Evolutionary conservation across 2,888 invertebrate genomes (phyloP).

Genomic region (Lithophane socia): DNA sequence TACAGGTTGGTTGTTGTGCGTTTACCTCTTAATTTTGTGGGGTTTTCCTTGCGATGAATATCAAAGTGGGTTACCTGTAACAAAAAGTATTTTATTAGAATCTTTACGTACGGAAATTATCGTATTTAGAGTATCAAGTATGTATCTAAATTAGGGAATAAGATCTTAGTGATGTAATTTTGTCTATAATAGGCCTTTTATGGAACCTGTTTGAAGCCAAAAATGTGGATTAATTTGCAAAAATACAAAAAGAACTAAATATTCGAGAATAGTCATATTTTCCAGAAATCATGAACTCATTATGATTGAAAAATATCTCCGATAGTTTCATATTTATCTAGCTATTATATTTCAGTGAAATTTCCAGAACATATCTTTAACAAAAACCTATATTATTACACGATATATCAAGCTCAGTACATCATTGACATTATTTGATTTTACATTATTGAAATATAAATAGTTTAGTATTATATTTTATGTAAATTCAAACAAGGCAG

Average conservation of each 20-base stretch:
- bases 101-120: not conserved
- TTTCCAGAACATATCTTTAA: slow-evolving; percentile 4
- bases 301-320: slow-evolving; percentile 36
- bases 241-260: not conserved
- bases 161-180: not conserved
- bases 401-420: slow-evolving; percentile 33
- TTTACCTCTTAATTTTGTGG: slow-evolving; percentile 70
- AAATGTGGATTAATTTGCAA: not conserved
- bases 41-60: slow-evolving; percentile 58
- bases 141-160: not conserved
- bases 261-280: not conserved
- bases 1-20: slow-evolving; percentile 68
- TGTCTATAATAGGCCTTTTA: not conserved
- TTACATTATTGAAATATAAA: slow-evolving; percentile 6
- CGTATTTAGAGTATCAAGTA: not conserved
- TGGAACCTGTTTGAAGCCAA: slow-evolving; percentile 8
- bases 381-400: slow-evolving; percentile 18
- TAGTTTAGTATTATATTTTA: slow-evolving; percentile 28
- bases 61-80: slow-evolving; percentile 76
- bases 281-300: slow-evolving; percentile 22
- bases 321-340: slow-evolving; percentile 18
- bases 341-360: slow-evolving; percentile 1
- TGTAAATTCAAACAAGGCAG: slow-evolving; percentile 38
- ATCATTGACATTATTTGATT: slow-evolving; percentile 45
- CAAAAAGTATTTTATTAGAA: slow-evolving; percentile 65